Conservation (phyloP, 2,888 invertebrate genomes). For the Netelia virgata region DNA sequence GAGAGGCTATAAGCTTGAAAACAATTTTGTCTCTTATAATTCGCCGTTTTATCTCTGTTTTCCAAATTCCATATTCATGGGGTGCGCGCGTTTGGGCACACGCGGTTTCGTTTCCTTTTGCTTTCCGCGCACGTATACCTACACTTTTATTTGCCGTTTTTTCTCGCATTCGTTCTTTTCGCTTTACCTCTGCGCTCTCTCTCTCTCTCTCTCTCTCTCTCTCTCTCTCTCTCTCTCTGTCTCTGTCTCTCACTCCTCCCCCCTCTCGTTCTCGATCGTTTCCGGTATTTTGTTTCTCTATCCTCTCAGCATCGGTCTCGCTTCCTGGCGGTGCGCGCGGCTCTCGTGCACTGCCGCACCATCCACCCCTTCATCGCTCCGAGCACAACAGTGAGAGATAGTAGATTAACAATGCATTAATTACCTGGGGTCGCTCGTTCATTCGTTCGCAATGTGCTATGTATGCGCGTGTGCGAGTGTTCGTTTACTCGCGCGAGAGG, state of each 20-base stretch:
- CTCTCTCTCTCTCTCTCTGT: background rate
- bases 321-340: background rate
- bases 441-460: constrained; percentile 64
- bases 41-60: constrained; percentile 25
- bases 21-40: constrained; percentile 19
- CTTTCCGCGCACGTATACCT: constrained; percentile 10
- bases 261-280: constrained; percentile 12
- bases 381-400: constrained; percentile 72
- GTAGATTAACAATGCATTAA: constrained; percentile 82
- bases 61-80: no score
- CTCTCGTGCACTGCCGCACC: constrained; percentile 22
- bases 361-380: constrained; percentile 57
- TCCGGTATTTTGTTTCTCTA: constrained; percentile 23
- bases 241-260: background rate
- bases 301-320: constrained; percentile 15
- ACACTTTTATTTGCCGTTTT: background rate
- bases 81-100: background rate
- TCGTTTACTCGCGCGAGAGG: constrained; percentile 3
- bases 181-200: no score
- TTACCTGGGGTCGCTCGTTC: constrained; percentile 72
- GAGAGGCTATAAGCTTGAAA: background rate
- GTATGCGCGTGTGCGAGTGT: constrained; percentile 56
- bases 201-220: background rate
- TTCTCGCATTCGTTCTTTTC: background rate
- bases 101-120: constrained; percentile 31